A percentile compares a stretch with the other conserved stretches of the same genome.
phyloP scores from a whole-genome alignment of 2,888 invertebrate genomes.

The Dorcus parallelipipedus region DNA sequence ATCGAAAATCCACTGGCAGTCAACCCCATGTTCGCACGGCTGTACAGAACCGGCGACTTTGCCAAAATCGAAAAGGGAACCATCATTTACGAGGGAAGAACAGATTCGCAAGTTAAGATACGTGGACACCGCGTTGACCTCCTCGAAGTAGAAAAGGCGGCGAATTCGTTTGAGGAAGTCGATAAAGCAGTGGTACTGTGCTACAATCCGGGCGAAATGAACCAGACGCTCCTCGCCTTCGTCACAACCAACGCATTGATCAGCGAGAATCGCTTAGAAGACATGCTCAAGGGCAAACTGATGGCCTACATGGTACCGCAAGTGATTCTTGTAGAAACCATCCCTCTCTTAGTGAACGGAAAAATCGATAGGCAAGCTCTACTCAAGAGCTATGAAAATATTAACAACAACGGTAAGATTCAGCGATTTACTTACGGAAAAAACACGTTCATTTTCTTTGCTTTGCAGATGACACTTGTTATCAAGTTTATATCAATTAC shows the following conservation, averaged over 20 bases:
- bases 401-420: constrained; percentile 62
- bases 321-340: constrained; percentile 66
- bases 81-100: constrained; percentile 75
- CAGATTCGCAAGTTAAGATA: constrained; percentile 79
- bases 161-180: constrained; percentile 60
- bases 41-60: constrained; percentile 84
- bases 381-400: constrained; percentile 69
- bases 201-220: constrained; percentile 70
- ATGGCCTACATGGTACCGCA: constrained; percentile 80
- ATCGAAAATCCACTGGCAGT: constrained; percentile 70
- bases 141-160: constrained; percentile 76
- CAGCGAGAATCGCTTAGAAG: constrained; percentile 62
- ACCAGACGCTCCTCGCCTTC: constrained; percentile 71
- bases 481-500: constrained; percentile 65
- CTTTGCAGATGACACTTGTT: constrained; percentile 52
- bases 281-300: constrained; percentile 59
- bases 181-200: constrained; percentile 78
- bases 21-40: constrained; percentile 62
- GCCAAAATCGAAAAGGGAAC: constrained; percentile 65
- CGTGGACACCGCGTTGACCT: constrained; percentile 84
- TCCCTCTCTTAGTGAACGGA: constrained; percentile 81
- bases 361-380: constrained; percentile 81
- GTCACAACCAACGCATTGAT: constrained; percentile 46
- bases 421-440: neutral
- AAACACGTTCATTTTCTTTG: neutral